Percentiles rank a stretch among this genome's conserved stretches.
These are phyloP conservation scores for Andrena marginata DNA, from an alignment of 2,888 invertebrate species.

Conservation along the genomic window DNA sequence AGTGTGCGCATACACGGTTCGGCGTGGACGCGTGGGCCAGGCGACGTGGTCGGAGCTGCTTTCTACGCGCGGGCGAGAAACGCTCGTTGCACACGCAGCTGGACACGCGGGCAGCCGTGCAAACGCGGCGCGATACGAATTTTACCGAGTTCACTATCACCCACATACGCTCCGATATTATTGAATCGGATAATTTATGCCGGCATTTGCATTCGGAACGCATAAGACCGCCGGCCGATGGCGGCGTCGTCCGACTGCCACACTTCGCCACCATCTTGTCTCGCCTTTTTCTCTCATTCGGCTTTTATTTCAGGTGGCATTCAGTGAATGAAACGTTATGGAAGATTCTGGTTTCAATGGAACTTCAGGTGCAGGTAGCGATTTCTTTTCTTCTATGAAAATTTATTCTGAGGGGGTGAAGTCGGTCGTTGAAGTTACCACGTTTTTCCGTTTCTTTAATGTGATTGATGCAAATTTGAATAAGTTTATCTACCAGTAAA, in stretches of 20 bases:
- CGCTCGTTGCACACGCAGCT: constrained; percentile 62
- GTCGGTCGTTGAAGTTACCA: too few relatives aligned
- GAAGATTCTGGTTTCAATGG: too few relatives aligned
- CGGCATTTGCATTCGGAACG: constrained; percentile 24
- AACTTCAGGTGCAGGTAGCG: too few relatives aligned
- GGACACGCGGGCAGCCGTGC: constrained; percentile 8
- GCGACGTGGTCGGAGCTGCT: constrained; percentile 79
- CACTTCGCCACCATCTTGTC: constrained; percentile 13
- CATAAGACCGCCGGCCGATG: constrained; percentile 7
- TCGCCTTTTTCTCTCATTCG: background rate
- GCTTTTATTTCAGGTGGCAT: background rate
- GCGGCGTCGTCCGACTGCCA: background rate
- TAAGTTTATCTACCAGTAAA: too few relatives aligned
- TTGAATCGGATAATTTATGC: constrained; percentile 53
- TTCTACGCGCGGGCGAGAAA: constrained; percentile 82
- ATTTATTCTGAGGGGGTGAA: too few relatives aligned
- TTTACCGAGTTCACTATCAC: constrained; percentile 56
- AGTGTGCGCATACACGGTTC: constrained; percentile 2
- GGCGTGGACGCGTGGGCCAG: constrained; percentile 76
- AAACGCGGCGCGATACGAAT: constrained; percentile 46
- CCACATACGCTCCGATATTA: constrained; percentile 54
- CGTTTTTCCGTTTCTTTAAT: too few relatives aligned
- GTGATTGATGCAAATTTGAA: too few relatives aligned
- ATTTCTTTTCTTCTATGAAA: too few relatives aligned
- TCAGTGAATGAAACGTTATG: background rate